These are phyloP conservation scores for Rhabdomys pumilio DNA, from an alignment of 2,797 vertebrate species.

Conservation along the genomic window DNA sequence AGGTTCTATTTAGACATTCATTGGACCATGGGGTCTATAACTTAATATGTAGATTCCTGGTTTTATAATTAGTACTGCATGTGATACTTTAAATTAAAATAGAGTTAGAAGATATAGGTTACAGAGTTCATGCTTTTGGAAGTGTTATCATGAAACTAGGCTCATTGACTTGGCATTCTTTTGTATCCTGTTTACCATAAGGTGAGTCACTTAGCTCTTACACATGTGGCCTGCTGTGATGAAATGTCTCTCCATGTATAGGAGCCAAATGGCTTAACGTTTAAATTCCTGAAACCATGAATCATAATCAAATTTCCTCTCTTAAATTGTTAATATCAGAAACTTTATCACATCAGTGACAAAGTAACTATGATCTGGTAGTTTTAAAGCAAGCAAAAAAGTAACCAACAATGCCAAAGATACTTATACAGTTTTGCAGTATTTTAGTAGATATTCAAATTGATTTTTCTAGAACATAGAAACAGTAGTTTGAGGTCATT, in stretches of 20 bases:
- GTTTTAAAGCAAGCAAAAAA: conserved; percentile 67
- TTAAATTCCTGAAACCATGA: background rate
- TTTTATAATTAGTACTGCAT: background rate
- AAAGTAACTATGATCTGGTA: background rate
- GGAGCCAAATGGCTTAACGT: background rate
- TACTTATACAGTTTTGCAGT: conserved; percentile 68
- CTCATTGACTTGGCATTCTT: background rate
- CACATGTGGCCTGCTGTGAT: background rate
- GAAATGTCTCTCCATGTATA: background rate
- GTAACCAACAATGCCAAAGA: conserved; percentile 65
- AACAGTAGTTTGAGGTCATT: background rate
- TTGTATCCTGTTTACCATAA: background rate
- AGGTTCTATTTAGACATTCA: background rate
- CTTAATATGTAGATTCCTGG: background rate
- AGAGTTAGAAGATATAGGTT: background rate
- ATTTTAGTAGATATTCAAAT: background rate
- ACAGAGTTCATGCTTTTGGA: background rate
- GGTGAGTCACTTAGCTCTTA: background rate
- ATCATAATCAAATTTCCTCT: background rate
- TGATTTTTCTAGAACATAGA: background rate
- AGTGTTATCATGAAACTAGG: background rate
- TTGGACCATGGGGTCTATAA: background rate
- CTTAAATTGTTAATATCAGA: background rate
- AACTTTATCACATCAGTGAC: background rate
- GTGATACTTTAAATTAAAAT: background rate